Evolutionary conservation across 2,888 invertebrate genomes (phyloP), one percentile per base, ranked within the genome.

Genomic region (Perdita meconis): DNA sequence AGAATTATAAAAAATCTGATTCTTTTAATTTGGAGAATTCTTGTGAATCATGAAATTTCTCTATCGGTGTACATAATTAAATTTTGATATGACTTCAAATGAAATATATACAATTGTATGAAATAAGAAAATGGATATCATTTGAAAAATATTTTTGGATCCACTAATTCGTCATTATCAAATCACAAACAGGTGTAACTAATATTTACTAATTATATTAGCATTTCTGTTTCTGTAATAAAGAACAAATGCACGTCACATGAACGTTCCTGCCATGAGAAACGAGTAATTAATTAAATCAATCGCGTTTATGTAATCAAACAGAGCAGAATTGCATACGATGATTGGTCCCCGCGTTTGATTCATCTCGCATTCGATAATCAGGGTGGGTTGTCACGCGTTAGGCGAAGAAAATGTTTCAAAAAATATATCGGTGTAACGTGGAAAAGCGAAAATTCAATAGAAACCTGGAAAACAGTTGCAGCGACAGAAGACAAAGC

Each of bases 251-350:
- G 24, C 3, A 1, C 19, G 40, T 53, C 6, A n/a, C 6, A 13
- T 24, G 24, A 42, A 16, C 10, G 24, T 26, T 16, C 50, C 24
- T 34, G 6, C 22, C 36, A 34, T 8, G 22, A 51, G 55, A 22
- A 38, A 16, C 26, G 24, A n/a, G 55, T 26, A 56, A 64, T 55
- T 59, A 67, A 57, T 67, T 50, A 16, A 44, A 56, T 63, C 22
- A 60, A 68, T n/a, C 30, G 51, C 30, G 47, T 63, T 55, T 36
- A 47, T 56, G 36, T 47, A 51, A 70, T 64, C 36, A 47, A 63
- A 47, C 44, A 26, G 34, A 44, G 47, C 34, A 1, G 5, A 12
- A 63, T 55, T 56, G 42, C 16, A 4, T 24, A n/a, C 26, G 24
- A 47, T 36, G 51, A 8, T 53, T 51, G 5, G 30, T 34, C 12